phyloP scores from a whole-genome alignment of 2,888 invertebrate species.

The Meteorus cinctellus region DNA sequence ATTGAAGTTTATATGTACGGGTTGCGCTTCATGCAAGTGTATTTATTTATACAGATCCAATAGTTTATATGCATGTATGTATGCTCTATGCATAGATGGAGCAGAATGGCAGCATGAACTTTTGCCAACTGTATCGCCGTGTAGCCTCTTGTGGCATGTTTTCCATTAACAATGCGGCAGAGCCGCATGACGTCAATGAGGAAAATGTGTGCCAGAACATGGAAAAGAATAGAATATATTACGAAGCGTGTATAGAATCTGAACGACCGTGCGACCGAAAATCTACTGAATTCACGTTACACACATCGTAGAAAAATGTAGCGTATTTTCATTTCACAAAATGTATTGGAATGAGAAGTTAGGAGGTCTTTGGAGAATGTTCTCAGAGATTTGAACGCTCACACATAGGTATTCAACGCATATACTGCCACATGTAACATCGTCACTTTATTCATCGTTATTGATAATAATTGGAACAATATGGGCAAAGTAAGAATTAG shows the following conservation, averaged over 20 bases:
- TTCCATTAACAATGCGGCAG: background rate
- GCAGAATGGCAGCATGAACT: slow-evolving; percentile 33
- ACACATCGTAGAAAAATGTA: background rate
- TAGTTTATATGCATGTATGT: slow-evolving; percentile 27
- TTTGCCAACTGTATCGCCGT: slow-evolving; percentile 44
- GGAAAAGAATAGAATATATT: background rate
- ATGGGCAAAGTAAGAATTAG: slow-evolving; percentile 48
- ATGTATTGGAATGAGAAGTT: background rate
- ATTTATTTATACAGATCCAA: slow-evolving; percentile 60
- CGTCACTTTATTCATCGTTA: slow-evolving; percentile 53
- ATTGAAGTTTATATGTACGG: slow-evolving; percentile 70
- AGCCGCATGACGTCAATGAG: background rate
- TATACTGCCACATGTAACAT: slow-evolving; percentile 52
- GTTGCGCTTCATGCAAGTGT: slow-evolving; percentile 52
- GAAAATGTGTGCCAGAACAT: slow-evolving; percentile 2
- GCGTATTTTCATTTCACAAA: background rate
- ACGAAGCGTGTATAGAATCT: background rate
- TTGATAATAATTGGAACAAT: slow-evolving; percentile 51
- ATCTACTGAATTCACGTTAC: background rate
- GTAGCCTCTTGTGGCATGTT: slow-evolving; percentile 49
- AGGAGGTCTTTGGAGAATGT: background rate
- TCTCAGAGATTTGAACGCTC: background rate
- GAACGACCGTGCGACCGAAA: background rate
- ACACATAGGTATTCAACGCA: slow-evolving; percentile 20
- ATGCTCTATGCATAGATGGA: slow-evolving; percentile 21